Evolutionary conservation across 2,113 vertebrate species (phyloP).

Genomic region (Tylochromis polylepis): DNA sequence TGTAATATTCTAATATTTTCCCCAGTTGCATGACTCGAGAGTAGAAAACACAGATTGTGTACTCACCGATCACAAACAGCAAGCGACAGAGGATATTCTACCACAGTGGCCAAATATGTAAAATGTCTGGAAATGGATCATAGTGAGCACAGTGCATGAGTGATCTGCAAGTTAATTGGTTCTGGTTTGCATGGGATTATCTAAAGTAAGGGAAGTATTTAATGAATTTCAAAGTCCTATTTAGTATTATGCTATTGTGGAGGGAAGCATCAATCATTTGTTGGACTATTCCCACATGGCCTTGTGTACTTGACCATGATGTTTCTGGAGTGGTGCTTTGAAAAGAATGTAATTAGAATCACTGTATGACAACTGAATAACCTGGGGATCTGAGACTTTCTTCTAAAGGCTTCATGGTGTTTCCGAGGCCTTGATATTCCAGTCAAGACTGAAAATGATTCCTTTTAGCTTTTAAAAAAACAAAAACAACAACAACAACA

Average conservation of each 20-base stretch:
- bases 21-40: slow-evolving; percentile 4
- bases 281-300: slow-evolving; percentile 6
- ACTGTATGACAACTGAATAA: neutral
- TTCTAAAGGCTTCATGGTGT: neutral
- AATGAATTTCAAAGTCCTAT: slow-evolving; percentile 59
- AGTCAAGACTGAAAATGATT: slow-evolving; percentile 20
- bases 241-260: slow-evolving; percentile 25
- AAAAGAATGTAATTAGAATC: slow-evolving; percentile 25
- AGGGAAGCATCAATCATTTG: slow-evolving; percentile 46
- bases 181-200: slow-evolving; percentile 21
- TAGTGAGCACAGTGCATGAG: neutral
- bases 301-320: slow-evolving; percentile 17
- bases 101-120: slow-evolving; percentile 53
- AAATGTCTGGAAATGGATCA: slow-evolving; percentile 31
- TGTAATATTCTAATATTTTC: slow-evolving; percentile 32
- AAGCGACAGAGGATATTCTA: slow-evolving; percentile 50
- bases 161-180: slow-evolving; percentile 64
- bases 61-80: slow-evolving; percentile 54
- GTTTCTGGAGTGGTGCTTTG: neutral
- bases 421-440: neutral
- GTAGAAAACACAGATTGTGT: slow-evolving; percentile 30
- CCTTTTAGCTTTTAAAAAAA: slow-evolving; percentile 25
- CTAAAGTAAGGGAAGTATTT: slow-evolving; percentile 41
- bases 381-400: neutral
- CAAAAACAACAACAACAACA: neutral